These are phyloP conservation scores for Pachyseris speciosa DNA, from an alignment of 64 coral and sea anemone genomes.

Conservation along the genomic window DNA sequence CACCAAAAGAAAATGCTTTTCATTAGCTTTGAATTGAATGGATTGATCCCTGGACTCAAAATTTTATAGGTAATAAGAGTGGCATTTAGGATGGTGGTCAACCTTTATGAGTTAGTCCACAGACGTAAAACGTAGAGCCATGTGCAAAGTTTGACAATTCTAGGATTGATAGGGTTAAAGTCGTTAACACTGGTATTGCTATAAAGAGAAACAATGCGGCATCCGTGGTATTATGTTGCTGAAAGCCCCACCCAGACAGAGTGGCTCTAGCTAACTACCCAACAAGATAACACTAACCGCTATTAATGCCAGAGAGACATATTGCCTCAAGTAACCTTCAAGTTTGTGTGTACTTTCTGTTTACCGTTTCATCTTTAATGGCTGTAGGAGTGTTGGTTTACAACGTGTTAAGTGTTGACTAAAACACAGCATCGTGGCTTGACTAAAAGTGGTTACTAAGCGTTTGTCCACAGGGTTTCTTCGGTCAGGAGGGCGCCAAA, in stretches of 20 bases:
- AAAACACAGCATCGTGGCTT: background rate
- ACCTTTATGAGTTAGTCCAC: too few species aligned
- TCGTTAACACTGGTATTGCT: background rate
- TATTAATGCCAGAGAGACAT: background rate
- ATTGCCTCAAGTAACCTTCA: background rate
- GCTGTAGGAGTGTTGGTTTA: background rate
- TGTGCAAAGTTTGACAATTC: background rate
- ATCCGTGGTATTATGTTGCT: background rate
- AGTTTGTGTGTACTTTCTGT: background rate
- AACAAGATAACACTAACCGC: slow-evolving; percentile 31
- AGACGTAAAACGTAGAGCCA: too few species aligned
- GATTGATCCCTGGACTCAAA: too few species aligned
- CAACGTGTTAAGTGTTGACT: background rate
- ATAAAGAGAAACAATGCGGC: background rate
- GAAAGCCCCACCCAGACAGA: background rate
- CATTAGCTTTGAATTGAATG: too few species aligned
- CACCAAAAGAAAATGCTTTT: too few species aligned
- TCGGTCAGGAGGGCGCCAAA: background rate
- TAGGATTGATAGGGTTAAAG: background rate
- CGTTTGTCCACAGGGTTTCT: background rate
- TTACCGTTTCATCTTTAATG: background rate
- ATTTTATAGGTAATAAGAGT: too few species aligned
- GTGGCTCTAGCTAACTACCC: background rate
- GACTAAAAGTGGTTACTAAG: background rate
- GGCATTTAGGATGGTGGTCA: too few species aligned